These are phyloP conservation scores for Drosophila equinoxialis DNA, from an alignment of 1,140 invertebrate species.

Conservation along the genomic window DNA sequence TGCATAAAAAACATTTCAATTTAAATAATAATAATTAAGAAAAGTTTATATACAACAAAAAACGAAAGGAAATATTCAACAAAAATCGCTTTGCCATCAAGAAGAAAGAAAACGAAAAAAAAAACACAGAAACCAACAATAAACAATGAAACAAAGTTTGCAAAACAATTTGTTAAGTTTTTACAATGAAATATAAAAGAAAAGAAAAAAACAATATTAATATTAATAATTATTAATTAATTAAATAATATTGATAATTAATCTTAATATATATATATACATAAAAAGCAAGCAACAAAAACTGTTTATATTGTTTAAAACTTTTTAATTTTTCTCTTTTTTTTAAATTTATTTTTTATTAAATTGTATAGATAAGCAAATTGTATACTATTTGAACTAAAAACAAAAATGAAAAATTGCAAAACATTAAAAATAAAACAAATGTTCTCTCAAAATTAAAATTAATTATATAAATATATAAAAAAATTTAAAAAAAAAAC, in stretches of 20 bases:
- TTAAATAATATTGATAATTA: conserved; percentile 39
- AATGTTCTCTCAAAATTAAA: conserved; percentile 74
- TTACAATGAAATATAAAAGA: conserved; percentile 58
- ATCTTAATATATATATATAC: conserved; percentile 59
- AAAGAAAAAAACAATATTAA: conserved; percentile 11
- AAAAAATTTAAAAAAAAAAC: conserved; percentile 34
- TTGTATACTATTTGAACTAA: conserved; percentile 78
- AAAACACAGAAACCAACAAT: conserved; percentile 41
- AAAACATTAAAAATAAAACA: conserved; percentile 1
- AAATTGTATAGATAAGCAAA: conserved; percentile 78
- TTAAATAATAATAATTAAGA: conserved; percentile 15
- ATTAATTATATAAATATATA: conserved; percentile 67
- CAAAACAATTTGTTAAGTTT: conserved; percentile 78
- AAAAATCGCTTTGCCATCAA: conserved; percentile 48
- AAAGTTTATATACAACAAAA: conserved; percentile 27
- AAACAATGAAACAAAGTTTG: conserved; percentile 66
- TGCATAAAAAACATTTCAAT: conserved; percentile 26
- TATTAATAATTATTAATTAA: conserved; percentile 51
- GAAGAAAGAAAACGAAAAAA: conserved; percentile 31
- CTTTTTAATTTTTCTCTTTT: conserved; percentile 47
- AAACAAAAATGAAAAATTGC: conserved; percentile 33
- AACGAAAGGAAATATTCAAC: conserved; percentile 21
- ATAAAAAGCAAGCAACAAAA: conserved; percentile 39
- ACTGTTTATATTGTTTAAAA: conserved; percentile 50
- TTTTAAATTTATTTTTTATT: conserved; percentile 63